Base-by-base conservation (phyloP, 2,888 invertebrate species). In the Apocheima hispidaria region DNA sequence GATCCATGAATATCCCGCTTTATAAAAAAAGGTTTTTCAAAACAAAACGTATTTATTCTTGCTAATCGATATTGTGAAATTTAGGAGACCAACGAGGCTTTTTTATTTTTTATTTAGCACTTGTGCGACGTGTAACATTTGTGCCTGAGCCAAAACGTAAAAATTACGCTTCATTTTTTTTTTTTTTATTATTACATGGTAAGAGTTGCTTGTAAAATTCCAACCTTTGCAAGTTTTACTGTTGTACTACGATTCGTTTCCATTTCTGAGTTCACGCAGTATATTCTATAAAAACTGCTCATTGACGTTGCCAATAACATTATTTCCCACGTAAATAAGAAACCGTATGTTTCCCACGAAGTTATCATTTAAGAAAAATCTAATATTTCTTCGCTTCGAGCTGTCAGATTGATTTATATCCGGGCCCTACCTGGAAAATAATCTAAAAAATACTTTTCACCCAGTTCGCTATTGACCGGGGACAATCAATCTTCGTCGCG, bases 351-450 rank as follows among this genome's bases (percentile, higher is more conserved):
- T 69, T 66, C 60, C 62, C 65, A 57, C 69, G 33, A 61, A 18
- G 41, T 52, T 61, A 61, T 65, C 68, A 67, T 70, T 69, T 61
- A 56, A 67, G 69, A 70, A 69, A 75, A 68, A 71, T 65, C 71
- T 72, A 65, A 82, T 79, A 82, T 81, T 82, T 81, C 78, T 75
- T 65, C 65, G 49, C 48, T 54, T 56, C 51, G 65, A 78, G 70
- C 75, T 81, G 80, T 84, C 84, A 82, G 74, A 77, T 81, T 87
- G 87, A 87, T 87, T 87, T 86, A 87, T 87, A 71, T 66, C 67
- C 69, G 66, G 55, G 52, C 44, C 57, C 35, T 41, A 79, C 78
- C 79, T 79, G 79, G 50, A 71, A 78, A 82, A 84, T 43, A 54
- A 52, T 59, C 38, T 40, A 54, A 60, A 56, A 61, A 62, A 82